Percentiles rank a stretch among this genome's conserved stretches.
Conservation (phyloP, 2,888 invertebrate species). For the Pycnomerus fuliginosus region DNA sequence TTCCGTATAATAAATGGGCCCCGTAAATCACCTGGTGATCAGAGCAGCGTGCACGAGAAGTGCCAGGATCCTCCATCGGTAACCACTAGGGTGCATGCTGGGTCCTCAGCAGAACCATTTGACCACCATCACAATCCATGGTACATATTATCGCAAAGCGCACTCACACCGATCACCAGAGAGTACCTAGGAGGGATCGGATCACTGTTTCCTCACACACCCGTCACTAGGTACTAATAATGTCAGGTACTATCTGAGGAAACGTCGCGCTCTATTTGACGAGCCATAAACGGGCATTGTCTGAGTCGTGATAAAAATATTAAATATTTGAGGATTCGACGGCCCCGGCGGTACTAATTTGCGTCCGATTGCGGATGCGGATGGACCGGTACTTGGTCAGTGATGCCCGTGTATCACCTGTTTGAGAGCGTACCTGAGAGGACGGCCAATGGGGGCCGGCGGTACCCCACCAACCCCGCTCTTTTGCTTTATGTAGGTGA, state of each 20-base stretch:
- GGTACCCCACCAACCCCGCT: slow-evolving; percentile 33
- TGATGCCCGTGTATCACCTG: slow-evolving; percentile 46
- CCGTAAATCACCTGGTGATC: slow-evolving; percentile 23
- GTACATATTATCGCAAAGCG: slow-evolving; percentile 9
- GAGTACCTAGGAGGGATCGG: slow-evolving; percentile 5
- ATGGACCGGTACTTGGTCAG: slow-evolving; percentile 43
- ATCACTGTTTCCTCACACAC: slow-evolving; percentile 26
- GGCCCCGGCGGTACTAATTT: slow-evolving; percentile 20
- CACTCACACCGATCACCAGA: slow-evolving; percentile 1
- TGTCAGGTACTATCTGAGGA: slow-evolving; percentile 9
- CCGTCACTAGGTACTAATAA: slow-evolving; percentile 26
- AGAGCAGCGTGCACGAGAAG: slow-evolving; percentile 33
- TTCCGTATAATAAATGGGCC: not conserved
- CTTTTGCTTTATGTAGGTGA: slow-evolving; percentile 35
- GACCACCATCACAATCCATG: slow-evolving; percentile 23
- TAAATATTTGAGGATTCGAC: slow-evolving; percentile 28
- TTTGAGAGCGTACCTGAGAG: slow-evolving; percentile 43
- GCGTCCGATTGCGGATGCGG: slow-evolving; percentile 31
- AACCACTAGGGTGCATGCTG: slow-evolving; percentile 40
- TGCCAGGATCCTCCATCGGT: slow-evolving; percentile 34
- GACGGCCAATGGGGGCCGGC: slow-evolving; percentile 35
- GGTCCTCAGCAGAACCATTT: slow-evolving; percentile 37
- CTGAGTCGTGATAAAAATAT: slow-evolving; percentile 31
- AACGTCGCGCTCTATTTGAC: slow-evolving; percentile 30
- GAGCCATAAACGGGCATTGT: slow-evolving; percentile 36